phyloP scores from a whole-genome alignment of 2,888 invertebrate species.

The Invenusta paracnida region DNA sequence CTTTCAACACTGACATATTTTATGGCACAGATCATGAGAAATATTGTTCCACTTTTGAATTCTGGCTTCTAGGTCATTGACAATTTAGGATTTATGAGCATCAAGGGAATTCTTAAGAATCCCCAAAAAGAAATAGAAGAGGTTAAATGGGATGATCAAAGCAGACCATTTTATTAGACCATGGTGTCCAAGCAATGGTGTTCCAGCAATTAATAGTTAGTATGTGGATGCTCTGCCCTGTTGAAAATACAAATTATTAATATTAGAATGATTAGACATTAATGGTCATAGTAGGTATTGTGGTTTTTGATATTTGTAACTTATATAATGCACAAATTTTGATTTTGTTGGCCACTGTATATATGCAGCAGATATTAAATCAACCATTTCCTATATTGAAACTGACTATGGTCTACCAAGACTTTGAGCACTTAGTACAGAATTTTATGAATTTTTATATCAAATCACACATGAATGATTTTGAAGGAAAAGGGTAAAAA shows the following conservation, averaged over 20 bases:
- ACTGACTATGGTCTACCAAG: neutral
- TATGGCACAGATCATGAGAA: neutral
- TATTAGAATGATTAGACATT: neutral
- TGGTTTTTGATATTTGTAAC: neutral
- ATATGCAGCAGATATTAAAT: neutral
- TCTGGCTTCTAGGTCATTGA: neutral
- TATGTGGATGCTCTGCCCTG: neutral
- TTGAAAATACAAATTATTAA: neutral
- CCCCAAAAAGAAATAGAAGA: neutral
- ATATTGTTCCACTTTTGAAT: neutral
- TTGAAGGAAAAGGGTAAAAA: neutral
- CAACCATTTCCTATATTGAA: neutral
- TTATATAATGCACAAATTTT: neutral
- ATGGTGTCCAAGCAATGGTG: neutral
- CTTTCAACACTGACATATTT: neutral
- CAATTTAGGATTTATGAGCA: neutral
- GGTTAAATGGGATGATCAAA: neutral
- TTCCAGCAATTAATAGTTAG: neutral
- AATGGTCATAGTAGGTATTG: neutral
- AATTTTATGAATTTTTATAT: neutral
- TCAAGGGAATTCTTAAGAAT: neutral
- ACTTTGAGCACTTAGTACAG: neutral
- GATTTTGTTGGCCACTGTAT: neutral
- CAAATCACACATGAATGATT: neutral
- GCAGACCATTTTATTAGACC: too few species aligned